Conservation (phyloP, 1,140 invertebrate genomes). For the Lepidostoma basale region DNA sequence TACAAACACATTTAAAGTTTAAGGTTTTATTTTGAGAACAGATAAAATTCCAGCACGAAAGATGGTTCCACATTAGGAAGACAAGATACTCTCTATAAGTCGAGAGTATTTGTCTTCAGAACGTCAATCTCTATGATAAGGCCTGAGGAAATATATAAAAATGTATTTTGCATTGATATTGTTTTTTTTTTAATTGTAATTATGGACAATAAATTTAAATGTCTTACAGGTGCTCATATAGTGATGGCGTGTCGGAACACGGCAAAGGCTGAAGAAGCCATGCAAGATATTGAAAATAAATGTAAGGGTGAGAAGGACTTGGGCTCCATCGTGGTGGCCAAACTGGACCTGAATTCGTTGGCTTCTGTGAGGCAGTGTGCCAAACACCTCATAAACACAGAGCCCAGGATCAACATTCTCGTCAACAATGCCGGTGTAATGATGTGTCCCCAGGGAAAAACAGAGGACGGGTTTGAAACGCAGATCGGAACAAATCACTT, state of each 20-base stretch:
- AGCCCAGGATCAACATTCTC: slow-evolving; percentile 71
- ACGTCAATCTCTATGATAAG: too few relatives aligned
- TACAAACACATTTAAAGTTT: too few relatives aligned
- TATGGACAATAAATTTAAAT: too few relatives aligned
- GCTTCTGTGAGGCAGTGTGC: slow-evolving; percentile 37
- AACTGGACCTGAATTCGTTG: slow-evolving; percentile 75
- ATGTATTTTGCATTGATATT: too few relatives aligned
- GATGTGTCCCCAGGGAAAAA: slow-evolving; percentile 70
- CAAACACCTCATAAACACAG: slow-evolving; percentile 58
- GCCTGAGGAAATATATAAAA: too few relatives aligned
- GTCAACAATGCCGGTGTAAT: slow-evolving; percentile 87
- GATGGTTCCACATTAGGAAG: too few relatives aligned
- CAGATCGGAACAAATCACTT: slow-evolving; percentile 82
- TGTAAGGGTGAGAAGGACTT: slow-evolving; percentile 56
- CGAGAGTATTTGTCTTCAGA: too few relatives aligned
- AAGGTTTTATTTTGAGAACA: too few relatives aligned
- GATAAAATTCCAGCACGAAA: too few relatives aligned
- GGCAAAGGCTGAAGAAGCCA: slow-evolving; percentile 51
- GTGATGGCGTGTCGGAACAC: slow-evolving; percentile 70
- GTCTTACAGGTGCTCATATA: slow-evolving; percentile 67
- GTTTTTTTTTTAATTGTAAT: too few relatives aligned
- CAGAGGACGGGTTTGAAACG: slow-evolving; percentile 83
- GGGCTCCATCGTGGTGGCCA: slow-evolving; percentile 63
- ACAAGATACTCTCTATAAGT: too few relatives aligned
- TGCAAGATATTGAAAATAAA: slow-evolving; percentile 52